Conservation (phyloP, 2,113 vertebrate species). For the Xenopus tropicalis region DNA sequence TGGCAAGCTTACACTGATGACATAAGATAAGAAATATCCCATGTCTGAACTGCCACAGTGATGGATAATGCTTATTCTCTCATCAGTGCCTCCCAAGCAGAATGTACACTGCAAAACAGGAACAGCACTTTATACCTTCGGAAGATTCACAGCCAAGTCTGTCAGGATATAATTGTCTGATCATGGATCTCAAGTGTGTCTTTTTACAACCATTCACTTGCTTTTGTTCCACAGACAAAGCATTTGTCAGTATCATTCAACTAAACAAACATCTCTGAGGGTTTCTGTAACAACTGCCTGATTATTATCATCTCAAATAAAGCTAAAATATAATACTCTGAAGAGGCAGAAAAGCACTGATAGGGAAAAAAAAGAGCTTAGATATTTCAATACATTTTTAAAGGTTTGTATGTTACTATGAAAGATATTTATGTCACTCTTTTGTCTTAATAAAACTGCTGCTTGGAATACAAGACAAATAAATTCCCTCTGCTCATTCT, state of each 20-base stretch:
- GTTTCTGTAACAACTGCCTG: constrained; percentile 81
- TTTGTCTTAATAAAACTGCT: too few relatives aligned
- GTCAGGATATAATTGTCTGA: constrained; percentile 76
- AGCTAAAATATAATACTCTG: too few relatives aligned
- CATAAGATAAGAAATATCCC: not conserved
- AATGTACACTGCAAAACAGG: constrained; percentile 44
- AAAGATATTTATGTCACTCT: too few relatives aligned
- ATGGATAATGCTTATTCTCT: not conserved
- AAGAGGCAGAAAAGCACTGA: too few relatives aligned
- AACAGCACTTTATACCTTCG: constrained; percentile 61
- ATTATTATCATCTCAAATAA: constrained; percentile 61
- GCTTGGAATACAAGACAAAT: too few relatives aligned
- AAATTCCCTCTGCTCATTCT: too few relatives aligned
- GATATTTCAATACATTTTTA: too few relatives aligned
- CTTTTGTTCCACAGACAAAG: constrained; percentile 75
- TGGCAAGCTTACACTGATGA: not conserved
- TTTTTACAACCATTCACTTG: constrained; percentile 80
- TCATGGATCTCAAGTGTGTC: constrained; percentile 82
- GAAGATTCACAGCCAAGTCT: constrained; percentile 74
- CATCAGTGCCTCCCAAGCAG: not conserved
- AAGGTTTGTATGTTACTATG: too few relatives aligned
- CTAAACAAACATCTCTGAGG: constrained; percentile 78
- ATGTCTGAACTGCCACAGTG: not conserved
- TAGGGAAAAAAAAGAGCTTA: too few relatives aligned
- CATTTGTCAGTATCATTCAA: constrained; percentile 79